These are phyloP conservation scores for Cyphomyrmex costatus DNA, from an alignment of 1,140 invertebrate genomes.

Conservation along the genomic window DNA sequence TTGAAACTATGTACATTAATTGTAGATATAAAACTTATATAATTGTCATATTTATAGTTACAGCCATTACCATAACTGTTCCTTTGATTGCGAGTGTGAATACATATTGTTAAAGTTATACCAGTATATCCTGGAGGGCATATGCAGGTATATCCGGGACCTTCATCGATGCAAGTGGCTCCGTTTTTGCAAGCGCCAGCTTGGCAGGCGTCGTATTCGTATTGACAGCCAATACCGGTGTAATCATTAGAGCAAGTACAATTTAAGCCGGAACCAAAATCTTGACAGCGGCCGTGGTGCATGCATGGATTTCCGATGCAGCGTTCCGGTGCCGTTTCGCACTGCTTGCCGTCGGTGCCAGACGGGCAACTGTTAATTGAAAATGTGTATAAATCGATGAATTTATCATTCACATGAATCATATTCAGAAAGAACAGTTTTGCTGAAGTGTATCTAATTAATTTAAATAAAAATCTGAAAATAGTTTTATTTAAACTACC, in stretches of 20 bases:
- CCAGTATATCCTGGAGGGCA: constrained; percentile 95
- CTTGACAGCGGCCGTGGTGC: constrained; percentile 97
- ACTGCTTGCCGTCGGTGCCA: constrained; percentile 97
- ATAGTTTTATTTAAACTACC: no score
- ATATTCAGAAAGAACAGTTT: no score
- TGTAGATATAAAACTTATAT: no score
- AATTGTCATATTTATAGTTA: no score
- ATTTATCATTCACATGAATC: constrained; percentile 2
- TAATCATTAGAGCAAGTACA: constrained; percentile 96
- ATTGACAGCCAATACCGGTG: constrained; percentile 96
- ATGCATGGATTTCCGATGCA: constrained; percentile 98
- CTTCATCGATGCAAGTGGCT: constrained; percentile 95
- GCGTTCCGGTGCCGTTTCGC: constrained; percentile 97
- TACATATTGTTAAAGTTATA: constrained; percentile 67
- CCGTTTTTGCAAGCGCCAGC: constrained; percentile 96
- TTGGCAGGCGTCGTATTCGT: constrained; percentile 97
- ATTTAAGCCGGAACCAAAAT: constrained; percentile 97
- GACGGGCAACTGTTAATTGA: constrained; percentile 91
- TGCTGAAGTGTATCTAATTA: no score
- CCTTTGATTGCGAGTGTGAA: no score
- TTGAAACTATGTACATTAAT: no score
- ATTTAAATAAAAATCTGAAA: no score
- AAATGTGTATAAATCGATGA: background rate
- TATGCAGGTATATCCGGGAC: constrained; percentile 93
- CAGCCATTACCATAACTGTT: no score